Percentiles rank a stretch among this genome's conserved stretches.
phyloP scores from a whole-genome alignment of 2,113 vertebrate species.

The Corvus cornix region DNA sequence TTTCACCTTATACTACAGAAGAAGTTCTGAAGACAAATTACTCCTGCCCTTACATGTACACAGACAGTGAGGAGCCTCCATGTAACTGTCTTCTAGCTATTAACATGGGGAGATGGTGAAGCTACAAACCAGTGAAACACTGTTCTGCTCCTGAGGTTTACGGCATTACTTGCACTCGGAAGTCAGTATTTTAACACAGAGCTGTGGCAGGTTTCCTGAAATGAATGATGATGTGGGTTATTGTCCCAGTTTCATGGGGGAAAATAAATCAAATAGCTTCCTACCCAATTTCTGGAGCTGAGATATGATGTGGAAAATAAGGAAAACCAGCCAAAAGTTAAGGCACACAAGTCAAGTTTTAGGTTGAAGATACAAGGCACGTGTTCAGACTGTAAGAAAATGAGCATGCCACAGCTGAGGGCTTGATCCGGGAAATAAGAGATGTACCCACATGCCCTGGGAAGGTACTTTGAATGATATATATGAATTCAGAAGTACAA shows the following conservation, averaged over 20 bases:
- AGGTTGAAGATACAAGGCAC: background rate
- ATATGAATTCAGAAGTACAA: background rate
- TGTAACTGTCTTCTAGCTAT: background rate
- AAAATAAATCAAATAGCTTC: background rate
- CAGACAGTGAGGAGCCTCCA: background rate
- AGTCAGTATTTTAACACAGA: background rate
- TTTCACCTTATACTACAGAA: background rate
- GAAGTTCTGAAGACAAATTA: background rate
- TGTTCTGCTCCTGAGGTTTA: background rate
- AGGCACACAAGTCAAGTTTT: background rate
- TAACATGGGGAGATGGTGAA: background rate
- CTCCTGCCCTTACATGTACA: background rate
- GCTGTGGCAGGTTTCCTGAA: background rate
- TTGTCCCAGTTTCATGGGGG: background rate
- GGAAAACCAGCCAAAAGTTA: background rate
- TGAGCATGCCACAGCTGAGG: background rate
- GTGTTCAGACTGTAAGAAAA: background rate
- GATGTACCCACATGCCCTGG: background rate
- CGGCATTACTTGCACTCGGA: background rate
- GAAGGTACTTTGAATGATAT: background rate
- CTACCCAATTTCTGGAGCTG: background rate
- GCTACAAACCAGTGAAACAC: background rate
- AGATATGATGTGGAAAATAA: background rate
- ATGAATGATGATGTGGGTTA: background rate
- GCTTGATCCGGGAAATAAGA: background rate